Evolutionary conservation across 23 tunicate genomes (phyloP), one percentile per base, ranked within the genome.

Genomic region (Pegea sp.): DNA sequence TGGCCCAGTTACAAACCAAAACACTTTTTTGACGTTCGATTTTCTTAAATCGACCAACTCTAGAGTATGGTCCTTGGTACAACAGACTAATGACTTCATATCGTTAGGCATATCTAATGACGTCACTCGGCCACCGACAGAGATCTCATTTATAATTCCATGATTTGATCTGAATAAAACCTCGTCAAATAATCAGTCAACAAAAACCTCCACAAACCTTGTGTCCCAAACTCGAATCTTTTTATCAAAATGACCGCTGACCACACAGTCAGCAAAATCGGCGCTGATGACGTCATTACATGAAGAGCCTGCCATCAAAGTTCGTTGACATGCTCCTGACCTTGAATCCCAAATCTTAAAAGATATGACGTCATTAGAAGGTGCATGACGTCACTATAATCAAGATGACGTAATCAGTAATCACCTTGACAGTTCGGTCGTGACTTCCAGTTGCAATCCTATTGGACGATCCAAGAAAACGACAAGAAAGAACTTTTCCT

Each of bases 41-140:
- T 81, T 81, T 22, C 93, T 42, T 20, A 81, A 22, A 38, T 81
- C 93, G 3, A 81, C 63, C 33, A 81, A 44, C 61, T 81, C 93
- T 34, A 81, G 59, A 5, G 93, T 72, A 61, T 81, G 93, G 51
- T 81, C 81, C 30, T 81, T 81, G 29, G 93, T 81, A 51, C 93
- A 81, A 55, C 93, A 81, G 3, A 81, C 50, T 49, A 81, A 31
- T 2, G 68, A 11, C 25, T 71, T 61, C 28, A 51, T 73, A 44
- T 78, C 92, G 26, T 59, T 33, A 2, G 93, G 93, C 69, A 77
- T 81, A 65, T 81, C 93, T 44, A 81, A 28, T 30, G 80, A 81
- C 26, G 93, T 81, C 6, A 81, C 60, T 23, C 93, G 59, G 16
- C 93, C 93, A n/a, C 93, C 75, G 0, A 81, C 80, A 0, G 60